A percentile compares a stretch with the other conserved stretches of the same genome.
Evolutionary conservation across 2,113 vertebrate genomes (phyloP).

Genomic region (Dryoscopus gambensis): DNA sequence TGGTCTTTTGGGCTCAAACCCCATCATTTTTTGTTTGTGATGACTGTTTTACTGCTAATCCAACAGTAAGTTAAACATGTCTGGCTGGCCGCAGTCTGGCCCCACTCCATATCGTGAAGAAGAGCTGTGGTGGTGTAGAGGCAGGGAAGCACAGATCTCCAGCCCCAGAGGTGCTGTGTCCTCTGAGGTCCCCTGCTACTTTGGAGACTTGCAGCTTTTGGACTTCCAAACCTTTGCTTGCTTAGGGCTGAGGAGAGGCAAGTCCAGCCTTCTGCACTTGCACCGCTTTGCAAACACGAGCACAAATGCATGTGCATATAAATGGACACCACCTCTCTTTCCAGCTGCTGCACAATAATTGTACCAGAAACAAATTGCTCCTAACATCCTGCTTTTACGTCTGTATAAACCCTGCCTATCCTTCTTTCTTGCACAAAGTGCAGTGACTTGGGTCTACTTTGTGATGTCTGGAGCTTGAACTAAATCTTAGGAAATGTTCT

Average conservation of each 20-base stretch:
- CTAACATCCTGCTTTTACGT: background rate
- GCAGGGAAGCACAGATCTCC: background rate
- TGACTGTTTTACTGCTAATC: background rate
- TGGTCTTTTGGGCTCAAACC: background rate
- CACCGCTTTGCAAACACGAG: background rate
- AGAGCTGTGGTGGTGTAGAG: background rate
- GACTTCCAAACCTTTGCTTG: background rate
- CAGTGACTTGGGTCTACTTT: background rate
- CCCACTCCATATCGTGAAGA: background rate
- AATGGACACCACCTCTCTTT: background rate
- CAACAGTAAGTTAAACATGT: background rate
- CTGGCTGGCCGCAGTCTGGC: background rate
- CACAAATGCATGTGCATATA: background rate
- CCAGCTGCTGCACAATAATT: background rate
- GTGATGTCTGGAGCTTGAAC: background rate
- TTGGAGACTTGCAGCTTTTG: background rate
- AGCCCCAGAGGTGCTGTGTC: background rate
- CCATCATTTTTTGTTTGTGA: background rate
- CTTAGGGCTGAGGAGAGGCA: background rate
- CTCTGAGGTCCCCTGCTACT: background rate
- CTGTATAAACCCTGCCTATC: background rate
- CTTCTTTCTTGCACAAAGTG: background rate
- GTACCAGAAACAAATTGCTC: background rate
- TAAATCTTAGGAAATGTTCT: background rate
- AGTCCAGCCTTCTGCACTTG: background rate